phyloP scores from a whole-genome alignment of 2,113 vertebrate species.

The Barbus barbus region DNA sequence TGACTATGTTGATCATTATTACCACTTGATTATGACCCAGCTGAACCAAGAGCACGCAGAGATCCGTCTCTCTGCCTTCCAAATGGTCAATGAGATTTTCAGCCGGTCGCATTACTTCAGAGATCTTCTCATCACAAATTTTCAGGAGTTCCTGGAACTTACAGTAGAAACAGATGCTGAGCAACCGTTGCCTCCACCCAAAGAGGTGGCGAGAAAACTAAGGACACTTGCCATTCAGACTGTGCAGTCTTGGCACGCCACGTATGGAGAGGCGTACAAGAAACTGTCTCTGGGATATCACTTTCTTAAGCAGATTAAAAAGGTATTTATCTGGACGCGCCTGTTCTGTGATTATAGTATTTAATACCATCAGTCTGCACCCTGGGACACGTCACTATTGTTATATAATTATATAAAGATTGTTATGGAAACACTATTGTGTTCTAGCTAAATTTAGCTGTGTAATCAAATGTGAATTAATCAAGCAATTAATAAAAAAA shows the following conservation, averaged over 20 bases:
- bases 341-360: not conserved
- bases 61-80: conserved; percentile 88
- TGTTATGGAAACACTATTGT: not conserved
- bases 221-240: conserved; percentile 79
- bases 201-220: conserved; percentile 83
- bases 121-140: conserved; percentile 78
- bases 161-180: conserved; percentile 85
- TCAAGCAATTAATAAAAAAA: not conserved
- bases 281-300: conserved; percentile 88
- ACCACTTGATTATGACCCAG: conserved; percentile 83
- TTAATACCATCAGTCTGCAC: not conserved
- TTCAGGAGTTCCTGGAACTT: conserved; percentile 91
- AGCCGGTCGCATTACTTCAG: conserved; percentile 86
- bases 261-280: conserved; percentile 87
- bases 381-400: not conserved
- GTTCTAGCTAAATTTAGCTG: not conserved
- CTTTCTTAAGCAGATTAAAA: conserved; percentile 87
- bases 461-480: not conserved
- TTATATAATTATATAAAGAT: not conserved
- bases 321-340: conserved; percentile 67
- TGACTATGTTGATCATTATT: conserved; percentile 81
- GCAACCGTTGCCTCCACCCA: conserved; percentile 88
- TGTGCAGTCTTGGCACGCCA: conserved; percentile 81
- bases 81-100: conserved; percentile 82
- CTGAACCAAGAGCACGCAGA: conserved; percentile 84